A percentile compares a stretch with the other conserved stretches of the same genome.
Evolutionary conservation across 2,797 vertebrate genomes (phyloP).

Genomic region (Mormyrus hasselquistii): DNA sequence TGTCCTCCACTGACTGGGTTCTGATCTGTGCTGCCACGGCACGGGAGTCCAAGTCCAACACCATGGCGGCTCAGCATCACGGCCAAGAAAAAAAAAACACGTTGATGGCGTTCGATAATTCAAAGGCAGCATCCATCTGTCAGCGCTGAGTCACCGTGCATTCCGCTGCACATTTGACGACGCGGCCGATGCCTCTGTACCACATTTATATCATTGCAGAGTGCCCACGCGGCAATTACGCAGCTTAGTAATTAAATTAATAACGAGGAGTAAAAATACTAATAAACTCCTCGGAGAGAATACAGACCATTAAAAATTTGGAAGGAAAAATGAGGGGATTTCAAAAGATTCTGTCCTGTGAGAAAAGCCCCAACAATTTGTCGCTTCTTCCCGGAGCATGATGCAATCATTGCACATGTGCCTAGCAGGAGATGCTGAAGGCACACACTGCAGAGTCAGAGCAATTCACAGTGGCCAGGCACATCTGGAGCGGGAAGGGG

Average conservation of each 20-base stretch:
- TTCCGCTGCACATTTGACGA: not conserved
- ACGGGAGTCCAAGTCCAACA: not conserved
- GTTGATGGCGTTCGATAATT: not conserved
- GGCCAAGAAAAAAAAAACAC: not conserved
- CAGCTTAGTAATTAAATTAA: conserved; percentile 10
- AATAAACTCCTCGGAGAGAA: not conserved
- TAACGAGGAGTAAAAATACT: not conserved
- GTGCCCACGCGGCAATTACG: not conserved
- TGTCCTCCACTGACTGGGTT: not conserved
- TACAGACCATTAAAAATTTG: conserved; percentile 7
- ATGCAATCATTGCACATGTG: conserved; percentile 3
- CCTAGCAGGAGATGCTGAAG: not conserved
- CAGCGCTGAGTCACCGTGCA: not conserved
- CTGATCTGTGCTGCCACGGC: not conserved
- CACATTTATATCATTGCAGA: not conserved
- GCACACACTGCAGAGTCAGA: not conserved
- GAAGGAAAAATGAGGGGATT: not conserved
- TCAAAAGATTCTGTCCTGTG: not conserved
- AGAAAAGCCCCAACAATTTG: not conserved
- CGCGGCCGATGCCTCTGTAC: not conserved
- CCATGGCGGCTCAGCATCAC: not conserved
- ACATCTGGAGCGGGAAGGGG: not conserved
- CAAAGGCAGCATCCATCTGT: not conserved
- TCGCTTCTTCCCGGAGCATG: not conserved
- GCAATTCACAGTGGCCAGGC: not conserved